A percentile compares a stretch with the other conserved stretches of the same genome.
Evolutionary conservation across 2,797 vertebrate genomes (phyloP).

Genomic region (Amniataba percoides): DNA sequence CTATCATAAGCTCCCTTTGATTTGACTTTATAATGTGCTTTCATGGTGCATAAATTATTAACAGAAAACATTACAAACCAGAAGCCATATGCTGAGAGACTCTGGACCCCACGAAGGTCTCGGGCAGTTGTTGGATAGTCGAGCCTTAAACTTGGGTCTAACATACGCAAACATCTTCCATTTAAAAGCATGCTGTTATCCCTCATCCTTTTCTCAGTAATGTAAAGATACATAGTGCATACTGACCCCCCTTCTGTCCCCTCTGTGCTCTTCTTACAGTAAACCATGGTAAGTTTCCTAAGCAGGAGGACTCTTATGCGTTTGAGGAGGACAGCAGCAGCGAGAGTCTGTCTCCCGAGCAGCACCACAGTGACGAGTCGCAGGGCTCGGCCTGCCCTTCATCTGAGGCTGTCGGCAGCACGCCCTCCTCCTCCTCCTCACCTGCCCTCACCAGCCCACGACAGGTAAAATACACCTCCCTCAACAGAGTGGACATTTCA

Average conservation of each 20-base stretch:
- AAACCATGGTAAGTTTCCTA: constrained; percentile 90
- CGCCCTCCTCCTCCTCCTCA: constrained; percentile 80
- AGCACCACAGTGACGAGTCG: constrained; percentile 89
- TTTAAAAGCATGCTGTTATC: not conserved
- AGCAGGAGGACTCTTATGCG: constrained; percentile 91
- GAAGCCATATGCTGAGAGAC: not conserved
- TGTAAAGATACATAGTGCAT: not conserved
- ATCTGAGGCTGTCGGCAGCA: constrained; percentile 79
- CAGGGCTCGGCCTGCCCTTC: constrained; percentile 87
- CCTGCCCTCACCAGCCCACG: constrained; percentile 74
- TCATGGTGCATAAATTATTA: not conserved
- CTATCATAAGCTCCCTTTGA: not conserved
- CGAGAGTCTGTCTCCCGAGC: constrained; percentile 94
- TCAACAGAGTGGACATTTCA: no score
- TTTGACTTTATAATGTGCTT: not conserved
- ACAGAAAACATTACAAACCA: no score
- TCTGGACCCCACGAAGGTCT: not conserved
- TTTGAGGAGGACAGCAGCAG: constrained; percentile 98
- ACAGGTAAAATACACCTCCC: constrained; percentile 82
- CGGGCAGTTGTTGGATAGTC: not conserved
- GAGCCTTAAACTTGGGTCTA: no score
- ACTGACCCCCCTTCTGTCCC: constrained; percentile 6
- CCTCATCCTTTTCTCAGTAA: constrained; percentile 4
- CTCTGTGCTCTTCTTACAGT: constrained; percentile 76
- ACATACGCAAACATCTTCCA: no score